Evolutionary conservation across 2,797 vertebrate genomes (phyloP), one percentile per base, ranked within the genome.

Genomic region (Cyprinella venusta): DNA sequence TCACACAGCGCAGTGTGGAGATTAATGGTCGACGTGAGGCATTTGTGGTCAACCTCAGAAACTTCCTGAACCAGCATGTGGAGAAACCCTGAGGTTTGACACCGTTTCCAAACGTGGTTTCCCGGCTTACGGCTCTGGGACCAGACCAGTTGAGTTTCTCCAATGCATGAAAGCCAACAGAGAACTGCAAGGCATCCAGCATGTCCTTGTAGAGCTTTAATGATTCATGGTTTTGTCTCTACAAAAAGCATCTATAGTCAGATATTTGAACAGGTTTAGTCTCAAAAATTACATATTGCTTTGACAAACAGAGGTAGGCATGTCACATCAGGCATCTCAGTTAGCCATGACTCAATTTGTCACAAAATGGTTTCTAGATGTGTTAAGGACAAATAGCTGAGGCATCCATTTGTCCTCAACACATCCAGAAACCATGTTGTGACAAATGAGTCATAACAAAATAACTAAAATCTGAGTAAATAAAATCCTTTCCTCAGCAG

Each of bases 1-100:
- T 61, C 24, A 76, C 61, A 76, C 16, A 13, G 42, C 6, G 33
- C 21, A 38, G 42, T 56, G 19, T 21, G n/a, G 24, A 69, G 81
- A 76, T 72, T 54, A 84, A 79, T 67, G 26, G 65, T 36, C 4
- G 5, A 24, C 10, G 21, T 78, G 56, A 71, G 61, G 26, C 56
- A 40, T 82, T 12, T 80, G 50, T 80, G 76, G 76, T 79, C 45
- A 70, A 84, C 82, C 67, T 76, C 61, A 76, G 61, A 80, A 45
- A 70, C 67, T 75, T 69, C 74, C 36, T 40, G 50, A 48, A 69
- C 40, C 82, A 79, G 42, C 79, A 69, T 24, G 87, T 74, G 80
- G 30, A 89, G 84, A 86, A 70, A 59, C 71, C 80, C 86, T 90
- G 90, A 82, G 89, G 91, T 91, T 90, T 92, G 86, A 90, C 81